These are phyloP conservation scores for Polydrusus tereticollis DNA, from an alignment of 2,888 invertebrate species.

Conservation along the genomic window DNA sequence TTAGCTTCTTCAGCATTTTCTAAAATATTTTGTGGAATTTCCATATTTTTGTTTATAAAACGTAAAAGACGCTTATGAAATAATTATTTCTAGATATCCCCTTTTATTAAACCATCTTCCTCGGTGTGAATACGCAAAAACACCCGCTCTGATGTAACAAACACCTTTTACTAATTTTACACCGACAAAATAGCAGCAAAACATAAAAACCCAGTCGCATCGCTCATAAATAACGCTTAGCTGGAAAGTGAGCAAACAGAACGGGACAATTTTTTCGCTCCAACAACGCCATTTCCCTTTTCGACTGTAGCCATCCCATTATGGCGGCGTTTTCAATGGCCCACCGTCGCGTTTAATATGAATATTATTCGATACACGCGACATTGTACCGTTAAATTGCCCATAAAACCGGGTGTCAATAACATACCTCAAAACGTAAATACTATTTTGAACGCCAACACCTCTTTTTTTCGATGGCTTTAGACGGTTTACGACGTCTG, in stretches of 20 bases:
- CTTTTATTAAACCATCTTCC: too few relatives aligned
- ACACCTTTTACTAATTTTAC: not conserved
- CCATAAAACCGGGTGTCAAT: constrained; percentile 54
- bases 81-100: too few relatives aligned
- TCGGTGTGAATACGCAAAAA: not conserved
- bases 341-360: constrained; percentile 19
- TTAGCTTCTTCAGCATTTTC: too few relatives aligned
- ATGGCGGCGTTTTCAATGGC: constrained; percentile 32
- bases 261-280: constrained; percentile 23
- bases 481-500: constrained; percentile 2
- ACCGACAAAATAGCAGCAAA: not conserved
- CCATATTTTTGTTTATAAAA: too few relatives aligned
- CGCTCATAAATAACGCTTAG: constrained; percentile 22
- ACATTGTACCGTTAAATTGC: constrained; percentile 51
- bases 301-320: constrained; percentile 21
- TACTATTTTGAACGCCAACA: constrained; percentile 44
- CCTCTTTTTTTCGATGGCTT: constrained; percentile 8
- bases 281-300: constrained; percentile 26
- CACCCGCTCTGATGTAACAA: not conserved
- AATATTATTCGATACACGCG: constrained; percentile 31
- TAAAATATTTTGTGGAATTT: too few relatives aligned
- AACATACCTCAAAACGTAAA: constrained; percentile 50
- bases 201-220: constrained; percentile 9
- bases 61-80: too few relatives aligned
- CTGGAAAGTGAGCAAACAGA: constrained; percentile 22